These are phyloP conservation scores for Pterois miles DNA, from an alignment of 2,797 vertebrate genomes.

Conservation along the genomic window DNA sequence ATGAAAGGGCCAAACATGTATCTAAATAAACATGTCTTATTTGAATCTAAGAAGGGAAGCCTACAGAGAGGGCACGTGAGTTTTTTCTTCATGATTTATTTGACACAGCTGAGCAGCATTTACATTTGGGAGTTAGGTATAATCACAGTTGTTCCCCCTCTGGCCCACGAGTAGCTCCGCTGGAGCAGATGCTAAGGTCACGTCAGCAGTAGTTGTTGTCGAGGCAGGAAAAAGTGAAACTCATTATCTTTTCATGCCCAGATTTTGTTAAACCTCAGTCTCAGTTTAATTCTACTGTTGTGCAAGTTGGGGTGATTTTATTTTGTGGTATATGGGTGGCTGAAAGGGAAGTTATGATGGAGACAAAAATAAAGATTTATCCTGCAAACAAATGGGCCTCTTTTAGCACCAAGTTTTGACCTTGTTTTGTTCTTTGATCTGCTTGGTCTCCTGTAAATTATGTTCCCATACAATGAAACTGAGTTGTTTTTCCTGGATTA, in stretches of 20 bases:
- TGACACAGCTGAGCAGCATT: not conserved
- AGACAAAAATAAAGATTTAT: not conserved
- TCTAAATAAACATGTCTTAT: not conserved
- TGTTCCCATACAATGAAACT: too few relatives aligned
- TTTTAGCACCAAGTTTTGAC: not conserved
- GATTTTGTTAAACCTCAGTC: not conserved
- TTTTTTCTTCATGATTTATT: not conserved
- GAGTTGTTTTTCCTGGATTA: too few relatives aligned
- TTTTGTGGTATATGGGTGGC: not conserved
- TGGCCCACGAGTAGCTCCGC: not conserved
- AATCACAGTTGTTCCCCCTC: not conserved
- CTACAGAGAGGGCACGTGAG: not conserved
- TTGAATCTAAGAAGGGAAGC: not conserved
- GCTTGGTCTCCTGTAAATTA: not conserved
- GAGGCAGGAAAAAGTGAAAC: not conserved
- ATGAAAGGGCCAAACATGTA: not conserved
- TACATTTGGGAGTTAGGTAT: not conserved
- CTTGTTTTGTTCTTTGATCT: not conserved
- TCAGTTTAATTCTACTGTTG: not conserved
- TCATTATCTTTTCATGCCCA: not conserved
- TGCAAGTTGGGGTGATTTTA: not conserved
- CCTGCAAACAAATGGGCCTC: not conserved
- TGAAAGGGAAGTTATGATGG: not conserved
- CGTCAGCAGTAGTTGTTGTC: not conserved
- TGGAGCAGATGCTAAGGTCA: slow-evolving; percentile 6